Base-by-base conservation (phyloP, 2,888 invertebrate genomes). In the Drosophila conformis region DNA sequence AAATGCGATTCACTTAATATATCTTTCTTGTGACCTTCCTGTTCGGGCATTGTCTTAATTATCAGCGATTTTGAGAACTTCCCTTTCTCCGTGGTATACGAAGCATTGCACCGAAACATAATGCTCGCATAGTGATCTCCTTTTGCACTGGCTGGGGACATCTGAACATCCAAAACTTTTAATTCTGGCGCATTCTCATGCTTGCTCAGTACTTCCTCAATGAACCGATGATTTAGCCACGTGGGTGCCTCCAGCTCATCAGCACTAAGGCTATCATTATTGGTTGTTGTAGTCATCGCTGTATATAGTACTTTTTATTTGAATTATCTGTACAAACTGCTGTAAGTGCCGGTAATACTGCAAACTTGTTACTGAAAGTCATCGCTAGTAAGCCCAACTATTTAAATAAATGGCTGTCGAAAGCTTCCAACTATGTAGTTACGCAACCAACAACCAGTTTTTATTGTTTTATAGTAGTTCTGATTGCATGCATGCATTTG, bases 221-320 rank as follows among this genome's bases (percentile, higher is more conserved):
- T 71, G 40, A 80, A 85, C 4, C 59, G 36, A 1, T 59, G 46
- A 64, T 72, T 80, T 54, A 89, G 42, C 88, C 87, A 88, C 0
- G 15, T 31, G 11, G 76, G 72, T 18, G 89, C 70, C 2, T 69
- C 65, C 21, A 90, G n/a, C 42, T 91, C 91, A 74, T 79, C 89
- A 13, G 36, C 67, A 36, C 75, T 82, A 35, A 58, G 82, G 33
- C 27, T 52, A 6, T 67, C 66, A 13, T 58, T 54, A 38, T 66
- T 29, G 11, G 42, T 11, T 42, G 21, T 11, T 10, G 52, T 31
- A 8, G 65, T 25, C 82, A 80, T 85, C 57, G 3, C 35, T 8
- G 21, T 21, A 11, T 21, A 2, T 5, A 42, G n/a, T 15, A 38
- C 0, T 82, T 60, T 40, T n/a, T n/a, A 40, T 40, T n/a, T n/a